Evolutionary conservation across 2,113 vertebrate genomes (phyloP).

Genomic region (Nibea coibor): DNA sequence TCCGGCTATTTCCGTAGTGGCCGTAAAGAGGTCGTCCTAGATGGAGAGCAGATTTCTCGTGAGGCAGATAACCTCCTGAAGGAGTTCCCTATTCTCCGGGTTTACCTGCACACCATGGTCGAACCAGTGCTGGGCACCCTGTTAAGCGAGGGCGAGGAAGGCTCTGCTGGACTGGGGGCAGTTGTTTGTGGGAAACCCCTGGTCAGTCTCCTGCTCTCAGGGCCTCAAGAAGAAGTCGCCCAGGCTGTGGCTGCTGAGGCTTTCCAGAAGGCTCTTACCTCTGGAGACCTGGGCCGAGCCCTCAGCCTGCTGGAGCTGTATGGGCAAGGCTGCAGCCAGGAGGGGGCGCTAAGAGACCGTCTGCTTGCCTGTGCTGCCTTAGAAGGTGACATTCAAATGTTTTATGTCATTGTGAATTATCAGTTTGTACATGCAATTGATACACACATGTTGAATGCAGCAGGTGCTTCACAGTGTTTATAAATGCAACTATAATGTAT

Average conservation of each 20-base stretch:
- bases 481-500: background rate
- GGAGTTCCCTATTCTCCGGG: slow-evolving; percentile 87
- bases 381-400: slow-evolving; percentile 74
- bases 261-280: slow-evolving; percentile 88
- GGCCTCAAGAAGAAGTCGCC: slow-evolving; percentile 85
- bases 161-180: slow-evolving; percentile 70
- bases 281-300: slow-evolving; percentile 86
- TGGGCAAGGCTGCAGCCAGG: slow-evolving; percentile 79
- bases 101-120: slow-evolving; percentile 86
- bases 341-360: slow-evolving; percentile 85
- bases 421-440: too few species aligned
- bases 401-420: too few species aligned
- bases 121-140: slow-evolving; percentile 81
- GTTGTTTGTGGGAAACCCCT: slow-evolving; percentile 86
- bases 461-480: background rate
- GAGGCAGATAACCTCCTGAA: slow-evolving; percentile 89
- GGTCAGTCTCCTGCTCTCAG: slow-evolving; percentile 87
- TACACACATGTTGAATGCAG: background rate
- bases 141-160: slow-evolving; percentile 72
- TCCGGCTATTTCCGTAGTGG: slow-evolving; percentile 88
- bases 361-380: slow-evolving; percentile 89
- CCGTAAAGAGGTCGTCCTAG: slow-evolving; percentile 87
- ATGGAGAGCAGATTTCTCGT: slow-evolving; percentile 88
- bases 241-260: slow-evolving; percentile 82
- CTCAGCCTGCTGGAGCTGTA: slow-evolving; percentile 89